A percentile compares a stretch with the other conserved stretches of the same genome.
These are phyloP conservation scores for Priocnemis perturbator DNA, from an alignment of 2,888 invertebrate genomes.

Conservation along the genomic window DNA sequence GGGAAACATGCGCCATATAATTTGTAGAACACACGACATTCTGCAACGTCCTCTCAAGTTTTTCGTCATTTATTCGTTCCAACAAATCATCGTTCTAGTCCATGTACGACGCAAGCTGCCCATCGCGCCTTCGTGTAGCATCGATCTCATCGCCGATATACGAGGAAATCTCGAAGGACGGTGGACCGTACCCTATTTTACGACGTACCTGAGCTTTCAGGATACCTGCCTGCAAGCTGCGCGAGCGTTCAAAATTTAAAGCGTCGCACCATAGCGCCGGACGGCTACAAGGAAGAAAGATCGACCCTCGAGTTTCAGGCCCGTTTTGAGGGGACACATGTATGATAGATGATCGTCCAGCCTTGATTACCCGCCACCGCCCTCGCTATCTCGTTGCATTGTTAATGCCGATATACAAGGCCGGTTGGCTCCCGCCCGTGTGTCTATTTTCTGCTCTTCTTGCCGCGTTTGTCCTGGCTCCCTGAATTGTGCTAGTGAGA, in stretches of 20 bases:
- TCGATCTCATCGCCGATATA: no score
- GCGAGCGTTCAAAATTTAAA: slow-evolving; percentile 2
- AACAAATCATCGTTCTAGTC: no score
- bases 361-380: slow-evolving; percentile 39
- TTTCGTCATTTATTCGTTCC: no score
- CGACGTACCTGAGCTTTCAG: no score
- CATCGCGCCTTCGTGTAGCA: no score
- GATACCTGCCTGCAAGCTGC: no score
- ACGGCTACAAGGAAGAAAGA: background rate
- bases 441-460: slow-evolving; percentile 27
- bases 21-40: no score
- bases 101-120: no score
- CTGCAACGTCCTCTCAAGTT: no score
- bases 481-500: slow-evolving; percentile 1
- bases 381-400: slow-evolving; percentile 51
- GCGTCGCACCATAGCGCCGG: background rate
- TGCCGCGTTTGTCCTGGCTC: slow-evolving; percentile 12
- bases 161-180: no score
- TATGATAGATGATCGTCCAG: slow-evolving; percentile 56
- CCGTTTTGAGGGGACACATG: slow-evolving; percentile 35
- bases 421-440: slow-evolving; percentile 20
- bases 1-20: no score
- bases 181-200: no score
- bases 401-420: slow-evolving; percentile 51
- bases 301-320: slow-evolving; percentile 6